Conservation (phyloP, 2,797 vertebrate genomes). For the Decapterus maruadsi region DNA sequence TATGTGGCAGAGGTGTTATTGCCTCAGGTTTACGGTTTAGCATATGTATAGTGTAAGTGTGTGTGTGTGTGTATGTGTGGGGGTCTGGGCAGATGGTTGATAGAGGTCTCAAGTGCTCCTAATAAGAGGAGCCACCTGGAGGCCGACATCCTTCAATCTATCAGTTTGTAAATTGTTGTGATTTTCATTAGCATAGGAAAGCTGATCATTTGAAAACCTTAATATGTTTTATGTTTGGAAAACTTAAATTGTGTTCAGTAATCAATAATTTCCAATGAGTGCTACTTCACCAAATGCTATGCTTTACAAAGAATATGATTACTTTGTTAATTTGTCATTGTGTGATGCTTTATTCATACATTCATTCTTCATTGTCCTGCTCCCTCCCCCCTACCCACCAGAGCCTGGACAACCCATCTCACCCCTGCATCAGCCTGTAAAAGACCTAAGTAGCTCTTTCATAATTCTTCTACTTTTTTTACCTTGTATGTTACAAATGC, state of each 20-base stretch:
- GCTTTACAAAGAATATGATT: background rate
- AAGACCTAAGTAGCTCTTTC: no score
- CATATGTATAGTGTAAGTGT: background rate
- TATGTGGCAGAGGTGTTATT: background rate
- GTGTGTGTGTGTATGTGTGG: conserved; percentile 18
- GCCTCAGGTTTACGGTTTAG: background rate
- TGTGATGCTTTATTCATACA: no score
- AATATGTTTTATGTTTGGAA: background rate
- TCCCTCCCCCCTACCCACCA: no score
- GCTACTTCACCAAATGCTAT: background rate
- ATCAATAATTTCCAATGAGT: background rate
- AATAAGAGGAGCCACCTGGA: conserved; percentile 16
- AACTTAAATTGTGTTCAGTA: background rate
- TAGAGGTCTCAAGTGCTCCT: conserved; percentile 31
- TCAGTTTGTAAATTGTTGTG: background rate
- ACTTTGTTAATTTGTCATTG: background rate
- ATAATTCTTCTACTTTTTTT: no score
- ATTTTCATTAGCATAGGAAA: background rate
- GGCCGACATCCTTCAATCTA: background rate
- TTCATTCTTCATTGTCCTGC: background rate
- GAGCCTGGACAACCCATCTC: no score
- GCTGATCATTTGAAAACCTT: no score
- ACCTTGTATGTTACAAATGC: no score
- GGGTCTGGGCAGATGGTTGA: conserved; percentile 6
- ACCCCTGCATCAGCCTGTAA: no score